phyloP scores from a whole-genome alignment of 2,888 invertebrate genomes.

The Acleris emargana region DNA sequence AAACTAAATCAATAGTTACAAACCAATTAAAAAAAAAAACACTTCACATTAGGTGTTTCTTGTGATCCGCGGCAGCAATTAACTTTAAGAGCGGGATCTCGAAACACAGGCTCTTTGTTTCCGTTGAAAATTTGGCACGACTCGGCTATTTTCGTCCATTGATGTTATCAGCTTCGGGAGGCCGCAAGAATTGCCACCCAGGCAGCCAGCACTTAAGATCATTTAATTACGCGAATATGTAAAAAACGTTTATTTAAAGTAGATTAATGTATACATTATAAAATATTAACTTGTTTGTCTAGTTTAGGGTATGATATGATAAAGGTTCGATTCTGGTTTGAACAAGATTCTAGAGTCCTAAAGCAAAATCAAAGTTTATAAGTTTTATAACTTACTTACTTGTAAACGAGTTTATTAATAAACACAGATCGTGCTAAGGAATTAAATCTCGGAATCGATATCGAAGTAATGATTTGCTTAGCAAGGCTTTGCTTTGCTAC shows the following conservation, averaged over 20 bases:
- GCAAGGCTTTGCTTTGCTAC: background rate
- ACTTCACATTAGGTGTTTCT: slow-evolving; percentile 48
- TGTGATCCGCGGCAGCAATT: slow-evolving; percentile 62
- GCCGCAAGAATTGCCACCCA: slow-evolving; percentile 23
- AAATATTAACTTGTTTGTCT: slow-evolving; percentile 6
- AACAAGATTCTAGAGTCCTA: background rate
- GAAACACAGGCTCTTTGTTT: slow-evolving; percentile 66
- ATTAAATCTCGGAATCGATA: background rate
- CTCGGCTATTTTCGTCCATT: slow-evolving; percentile 62
- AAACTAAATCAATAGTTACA: slow-evolving; percentile 1
- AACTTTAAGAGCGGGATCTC: slow-evolving; percentile 55
- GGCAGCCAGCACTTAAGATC: slow-evolving; percentile 15
- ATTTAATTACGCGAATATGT: slow-evolving; percentile 8
- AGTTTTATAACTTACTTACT: too few relatives aligned
- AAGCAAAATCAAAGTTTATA: background rate
- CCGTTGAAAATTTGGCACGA: slow-evolving; percentile 69
- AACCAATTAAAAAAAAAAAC: slow-evolving; percentile 11
- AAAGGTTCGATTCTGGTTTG: slow-evolving; percentile 1
- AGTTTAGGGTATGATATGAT: slow-evolving; percentile 9
- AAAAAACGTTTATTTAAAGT: slow-evolving; percentile 13
- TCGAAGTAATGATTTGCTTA: background rate
- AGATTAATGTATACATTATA: slow-evolving; percentile 8
- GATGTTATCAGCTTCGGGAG: slow-evolving; percentile 48
- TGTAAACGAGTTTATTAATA: background rate
- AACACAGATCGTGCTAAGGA: background rate